Conservation (phyloP, 2,888 invertebrate genomes). For the Glomeris marginata region DNA sequence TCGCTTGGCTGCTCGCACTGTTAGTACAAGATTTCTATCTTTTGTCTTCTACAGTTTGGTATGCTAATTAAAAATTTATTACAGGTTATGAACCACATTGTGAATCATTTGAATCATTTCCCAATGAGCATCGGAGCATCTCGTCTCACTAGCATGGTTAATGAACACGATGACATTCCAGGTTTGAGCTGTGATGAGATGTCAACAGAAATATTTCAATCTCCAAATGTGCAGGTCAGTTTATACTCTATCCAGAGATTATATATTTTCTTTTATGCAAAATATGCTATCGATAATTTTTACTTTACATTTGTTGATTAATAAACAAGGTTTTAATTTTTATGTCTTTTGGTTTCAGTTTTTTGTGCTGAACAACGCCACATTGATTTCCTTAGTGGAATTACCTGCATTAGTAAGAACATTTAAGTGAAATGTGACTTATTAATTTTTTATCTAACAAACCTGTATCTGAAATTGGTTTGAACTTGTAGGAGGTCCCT, state of each 20-base stretch:
- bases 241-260: background rate
- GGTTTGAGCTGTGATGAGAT: slow-evolving; percentile 53
- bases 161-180: slow-evolving; percentile 80
- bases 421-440: background rate
- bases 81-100: slow-evolving; percentile 66
- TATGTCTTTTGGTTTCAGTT: slow-evolving; percentile 42
- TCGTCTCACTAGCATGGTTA: slow-evolving; percentile 71
- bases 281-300: background rate
- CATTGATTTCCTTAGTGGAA: slow-evolving; percentile 76
- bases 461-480: background rate
- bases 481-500: slow-evolving; percentile 43
- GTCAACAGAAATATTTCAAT: slow-evolving; percentile 60
- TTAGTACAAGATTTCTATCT: slow-evolving; percentile 1
- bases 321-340: slow-evolving; percentile 8
- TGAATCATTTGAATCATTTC: slow-evolving; percentile 86
- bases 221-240: slow-evolving; percentile 58
- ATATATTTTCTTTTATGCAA: background rate
- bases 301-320: background rate
- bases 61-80: slow-evolving; percentile 11
- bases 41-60: background rate
- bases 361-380: slow-evolving; percentile 61
- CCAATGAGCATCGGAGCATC: slow-evolving; percentile 82
- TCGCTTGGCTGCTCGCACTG: slow-evolving; percentile 14
- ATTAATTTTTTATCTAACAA: background rate
- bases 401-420: slow-evolving; percentile 50